Evolutionary conservation across 1,140 invertebrate genomes (phyloP).

Genomic region (Aphelenchoides besseyi): DNA sequence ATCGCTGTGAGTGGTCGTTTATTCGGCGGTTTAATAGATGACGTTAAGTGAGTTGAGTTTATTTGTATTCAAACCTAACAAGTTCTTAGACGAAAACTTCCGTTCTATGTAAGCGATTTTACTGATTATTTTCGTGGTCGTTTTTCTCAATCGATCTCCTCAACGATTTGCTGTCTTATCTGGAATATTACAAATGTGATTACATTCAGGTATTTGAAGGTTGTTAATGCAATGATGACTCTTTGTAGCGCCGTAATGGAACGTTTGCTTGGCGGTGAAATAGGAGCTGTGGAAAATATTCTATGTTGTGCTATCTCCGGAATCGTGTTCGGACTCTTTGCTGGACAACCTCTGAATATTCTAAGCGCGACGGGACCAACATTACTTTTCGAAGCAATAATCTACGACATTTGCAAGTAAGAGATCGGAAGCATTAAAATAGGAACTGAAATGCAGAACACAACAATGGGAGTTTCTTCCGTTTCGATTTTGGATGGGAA

Average conservation of each 20-base stretch:
- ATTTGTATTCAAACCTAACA: no score
- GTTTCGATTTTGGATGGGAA: conserved; percentile 64
- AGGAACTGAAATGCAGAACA: conserved; percentile 36
- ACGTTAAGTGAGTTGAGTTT: no score
- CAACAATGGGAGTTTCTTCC: conserved; percentile 63
- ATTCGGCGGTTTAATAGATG: conserved; percentile 43
- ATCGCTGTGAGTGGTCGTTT: conserved; percentile 34
- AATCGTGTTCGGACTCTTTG: conserved; percentile 64
- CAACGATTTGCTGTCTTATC: conserved; percentile 64
- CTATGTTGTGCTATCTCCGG: conserved; percentile 64
- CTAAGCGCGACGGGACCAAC: conserved; percentile 65
- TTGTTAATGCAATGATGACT: no score
- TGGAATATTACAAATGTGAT: conserved; percentile 65
- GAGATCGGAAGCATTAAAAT: conserved; percentile 1
- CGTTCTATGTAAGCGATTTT: conserved; percentile 63
- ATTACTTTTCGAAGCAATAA: conserved; percentile 65
- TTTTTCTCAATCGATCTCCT: conserved; percentile 48
- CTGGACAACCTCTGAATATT: conserved; percentile 66
- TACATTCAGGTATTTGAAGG: conserved; percentile 60
- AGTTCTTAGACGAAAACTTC: conserved; percentile 46
- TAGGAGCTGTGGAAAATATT: conserved; percentile 64
- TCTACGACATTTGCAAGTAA: conserved; percentile 63
- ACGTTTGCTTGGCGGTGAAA: conserved; percentile 59
- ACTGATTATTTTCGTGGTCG: conserved; percentile 62
- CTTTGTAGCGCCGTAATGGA: conserved; percentile 61